Evolutionary conservation across 2,113 vertebrate genomes (phyloP).

Genomic region (Nymphicus hollandicus): DNA sequence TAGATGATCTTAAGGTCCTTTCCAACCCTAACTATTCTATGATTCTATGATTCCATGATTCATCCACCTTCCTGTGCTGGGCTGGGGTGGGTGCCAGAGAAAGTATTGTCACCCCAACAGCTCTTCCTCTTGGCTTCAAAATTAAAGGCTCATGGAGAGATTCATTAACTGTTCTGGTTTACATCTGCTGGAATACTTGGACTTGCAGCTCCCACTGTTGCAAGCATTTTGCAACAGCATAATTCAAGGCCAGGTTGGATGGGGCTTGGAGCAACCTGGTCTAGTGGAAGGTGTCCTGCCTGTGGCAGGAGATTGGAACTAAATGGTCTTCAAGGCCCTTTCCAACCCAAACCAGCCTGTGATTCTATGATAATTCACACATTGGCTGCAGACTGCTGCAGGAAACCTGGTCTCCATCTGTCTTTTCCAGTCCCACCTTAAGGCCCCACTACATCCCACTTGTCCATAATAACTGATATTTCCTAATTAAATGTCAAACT

Average conservation of each 20-base stretch:
- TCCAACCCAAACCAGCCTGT: too few relatives aligned
- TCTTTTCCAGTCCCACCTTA: neutral
- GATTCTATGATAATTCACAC: neutral
- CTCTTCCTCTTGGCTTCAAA: neutral
- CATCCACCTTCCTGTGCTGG: neutral
- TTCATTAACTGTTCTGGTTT: neutral
- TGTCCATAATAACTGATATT: neutral
- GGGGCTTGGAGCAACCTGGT: neutral
- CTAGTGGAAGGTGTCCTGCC: neutral
- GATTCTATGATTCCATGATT: too few relatives aligned
- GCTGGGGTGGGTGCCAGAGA: neutral
- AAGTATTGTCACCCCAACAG: neutral
- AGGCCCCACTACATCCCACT: neutral
- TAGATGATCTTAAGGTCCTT: too few relatives aligned
- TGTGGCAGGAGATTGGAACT: neutral
- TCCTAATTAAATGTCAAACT: neutral
- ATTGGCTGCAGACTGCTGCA: neutral
- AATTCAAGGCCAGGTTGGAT: neutral
- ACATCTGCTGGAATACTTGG: neutral
- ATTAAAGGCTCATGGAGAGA: accelerated
- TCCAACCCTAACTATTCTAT: too few relatives aligned
- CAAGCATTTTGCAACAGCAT: neutral
- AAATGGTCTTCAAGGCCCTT: neutral
- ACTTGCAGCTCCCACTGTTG: neutral
- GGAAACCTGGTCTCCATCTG: neutral